Conservation (phyloP, 2,113 vertebrate genomes). For the Phrynocephalus versicolor region DNA sequence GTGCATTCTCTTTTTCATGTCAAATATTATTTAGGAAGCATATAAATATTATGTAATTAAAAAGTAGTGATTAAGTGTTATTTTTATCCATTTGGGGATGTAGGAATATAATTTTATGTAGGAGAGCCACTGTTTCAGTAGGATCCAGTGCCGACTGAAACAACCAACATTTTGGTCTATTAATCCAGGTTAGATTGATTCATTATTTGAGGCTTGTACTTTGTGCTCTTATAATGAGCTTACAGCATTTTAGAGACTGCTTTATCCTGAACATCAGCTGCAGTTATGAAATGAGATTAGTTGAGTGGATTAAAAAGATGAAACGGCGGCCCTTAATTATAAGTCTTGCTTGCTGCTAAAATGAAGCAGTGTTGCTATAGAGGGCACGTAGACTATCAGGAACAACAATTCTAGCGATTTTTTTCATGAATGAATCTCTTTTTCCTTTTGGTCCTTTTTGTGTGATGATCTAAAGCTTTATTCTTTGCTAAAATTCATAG, state of each 20-base stretch:
- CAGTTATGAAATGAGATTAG: slow-evolving; percentile 45
- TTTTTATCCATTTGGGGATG: slow-evolving; percentile 44
- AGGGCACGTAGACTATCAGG: slow-evolving; percentile 12
- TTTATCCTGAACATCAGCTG: slow-evolving; percentile 38
- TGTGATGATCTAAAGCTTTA: neutral
- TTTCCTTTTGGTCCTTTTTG: slow-evolving; percentile 1
- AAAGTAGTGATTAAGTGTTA: slow-evolving; percentile 16
- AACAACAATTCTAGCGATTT: slow-evolving; percentile 26
- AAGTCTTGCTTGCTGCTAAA: slow-evolving; percentile 36
- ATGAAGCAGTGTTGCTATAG: slow-evolving; percentile 26
- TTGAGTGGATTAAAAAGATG: slow-evolving; percentile 32
- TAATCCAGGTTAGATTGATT: slow-evolving; percentile 48
- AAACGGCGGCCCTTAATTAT: slow-evolving; percentile 23
- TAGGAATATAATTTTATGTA: slow-evolving; percentile 29
- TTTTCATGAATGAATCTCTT: slow-evolving; percentile 25
- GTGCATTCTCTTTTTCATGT: slow-evolving; percentile 1
- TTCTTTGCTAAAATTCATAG: neutral
- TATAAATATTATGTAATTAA: slow-evolving; percentile 33
- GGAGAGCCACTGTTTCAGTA: slow-evolving; percentile 47
- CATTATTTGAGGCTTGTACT: slow-evolving; percentile 50
- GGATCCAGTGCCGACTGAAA: slow-evolving; percentile 34
- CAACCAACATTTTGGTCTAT: slow-evolving; percentile 40
- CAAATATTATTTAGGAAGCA: slow-evolving; percentile 17
- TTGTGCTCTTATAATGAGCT: slow-evolving; percentile 13
- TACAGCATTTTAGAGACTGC: slow-evolving; percentile 48